phyloP scores from a whole-genome alignment of 2,113 vertebrate species.

The Trichomycterus rosablanca region DNA sequence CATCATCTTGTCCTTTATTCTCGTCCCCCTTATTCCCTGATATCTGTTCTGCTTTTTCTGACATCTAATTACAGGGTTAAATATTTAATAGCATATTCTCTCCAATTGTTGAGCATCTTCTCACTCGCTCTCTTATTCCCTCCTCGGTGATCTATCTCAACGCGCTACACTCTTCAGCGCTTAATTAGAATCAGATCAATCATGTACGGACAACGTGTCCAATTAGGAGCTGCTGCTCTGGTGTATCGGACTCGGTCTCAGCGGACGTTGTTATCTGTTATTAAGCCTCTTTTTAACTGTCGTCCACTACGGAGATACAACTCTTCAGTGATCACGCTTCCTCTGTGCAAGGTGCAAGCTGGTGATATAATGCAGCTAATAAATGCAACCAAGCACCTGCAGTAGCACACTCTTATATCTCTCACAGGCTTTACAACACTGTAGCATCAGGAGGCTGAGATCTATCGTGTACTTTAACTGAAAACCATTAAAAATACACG shows the following conservation, averaged over 20 bases:
- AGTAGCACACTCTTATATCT: constrained; percentile 1
- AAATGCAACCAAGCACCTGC: not conserved
- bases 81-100: constrained; percentile 10
- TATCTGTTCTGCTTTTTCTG: not conserved
- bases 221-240: constrained; percentile 21
- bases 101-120: not conserved
- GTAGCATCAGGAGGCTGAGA: no score
- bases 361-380: not conserved
- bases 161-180: constrained; percentile 3
- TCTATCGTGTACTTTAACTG: no score
- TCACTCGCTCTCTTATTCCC: not conserved
- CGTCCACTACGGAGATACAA: not conserved
- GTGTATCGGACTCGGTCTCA: constrained; percentile 19
- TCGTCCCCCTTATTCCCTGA: not conserved
- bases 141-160: constrained; percentile 11
- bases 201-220: constrained; percentile 30
- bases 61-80: constrained; percentile 15
- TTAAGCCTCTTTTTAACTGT: constrained; percentile 22
- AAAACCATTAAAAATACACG: no score
- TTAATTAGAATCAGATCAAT: constrained; percentile 36
- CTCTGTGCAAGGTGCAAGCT: not conserved
- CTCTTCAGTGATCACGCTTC: not conserved
- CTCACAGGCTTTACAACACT: no score
- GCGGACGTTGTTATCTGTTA: constrained; percentile 41
- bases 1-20: not conserved